Base-by-base conservation (phyloP, 2,888 invertebrate genomes). In the Automeris io region DNA sequence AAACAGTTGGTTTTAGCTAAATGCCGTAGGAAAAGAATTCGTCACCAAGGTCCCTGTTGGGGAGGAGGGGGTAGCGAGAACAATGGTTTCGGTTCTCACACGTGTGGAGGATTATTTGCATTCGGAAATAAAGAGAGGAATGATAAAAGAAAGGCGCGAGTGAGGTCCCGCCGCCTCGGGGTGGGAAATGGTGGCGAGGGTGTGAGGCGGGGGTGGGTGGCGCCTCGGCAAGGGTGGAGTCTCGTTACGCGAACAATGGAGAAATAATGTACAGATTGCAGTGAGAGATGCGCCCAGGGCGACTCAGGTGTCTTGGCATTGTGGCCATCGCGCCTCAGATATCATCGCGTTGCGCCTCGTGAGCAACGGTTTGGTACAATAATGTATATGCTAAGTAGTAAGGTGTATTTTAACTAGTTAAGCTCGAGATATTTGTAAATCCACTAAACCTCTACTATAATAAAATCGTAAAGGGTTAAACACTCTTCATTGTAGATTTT, bases 31-130 rank as follows among this genome's bases (percentile, higher is more conserved):
- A 81, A 80, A 80, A 81, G 81, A 85, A 85, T 80, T 83, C 82
- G 83, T 85, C 85, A 82, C 82, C 82, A 81, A 83, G 80, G 82
- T 81, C 78, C 78, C 78, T 76, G 67, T 69, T 65, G 78, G 71
- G 68, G 61, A 71, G 66, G 54, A 58, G 65, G 63, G 69, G 65
- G 79, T 78, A 78, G 82, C 76, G 81, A 81, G 85, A 86, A 86
- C 87, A 86, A 86, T 86, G 87, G 86, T 86, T 87, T 87, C 85
- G 85, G 86, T 87, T 87, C 87, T 87, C 87, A 87, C 87, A 87
- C 87, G 87, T 87, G 86, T 85, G 87, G 87, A 86, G 86, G 87
- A 87, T 87, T 87, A 87, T 87, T 87, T 87, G 87, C 87, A 87
- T 87, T 87, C 87, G 87, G 87, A 86, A 85, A 86, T 85, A 85